phyloP scores from a whole-genome alignment of 1,140 invertebrate genomes.

The Ceratitis capitata region DNA sequence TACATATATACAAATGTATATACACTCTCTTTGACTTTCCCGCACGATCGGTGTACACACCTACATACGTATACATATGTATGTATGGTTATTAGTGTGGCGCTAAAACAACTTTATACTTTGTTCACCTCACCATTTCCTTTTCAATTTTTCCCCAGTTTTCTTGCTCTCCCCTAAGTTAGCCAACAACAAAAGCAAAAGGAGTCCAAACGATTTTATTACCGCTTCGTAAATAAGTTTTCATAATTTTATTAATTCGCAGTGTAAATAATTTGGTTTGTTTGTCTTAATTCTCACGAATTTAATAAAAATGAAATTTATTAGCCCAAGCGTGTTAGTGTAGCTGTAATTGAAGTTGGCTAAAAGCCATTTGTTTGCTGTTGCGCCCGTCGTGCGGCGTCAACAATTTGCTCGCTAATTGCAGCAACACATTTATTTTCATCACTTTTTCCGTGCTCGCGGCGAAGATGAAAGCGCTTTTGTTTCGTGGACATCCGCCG shows the following conservation, averaged over 20 bases:
- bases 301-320: slow-evolving; percentile 20
- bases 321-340: neutral
- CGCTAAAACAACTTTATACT: slow-evolving; percentile 7
- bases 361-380: slow-evolving; percentile 8
- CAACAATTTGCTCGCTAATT: slow-evolving; percentile 7
- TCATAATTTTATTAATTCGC: too few species aligned
- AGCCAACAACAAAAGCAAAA: neutral
- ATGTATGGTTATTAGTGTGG: slow-evolving; percentile 11
- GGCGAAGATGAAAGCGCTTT: neutral
- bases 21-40: neutral
- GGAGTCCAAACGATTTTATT: neutral
- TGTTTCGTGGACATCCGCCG: slow-evolving; percentile 17
- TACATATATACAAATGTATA: neutral
- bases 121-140: neutral
- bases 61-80: neutral
- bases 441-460: neutral
- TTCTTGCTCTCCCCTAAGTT: neutral
- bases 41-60: neutral
- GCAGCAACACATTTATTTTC: slow-evolving; percentile 33
- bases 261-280: too few species aligned
- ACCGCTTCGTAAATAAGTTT: neutral
- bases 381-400: too few species aligned
- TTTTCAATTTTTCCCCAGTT: neutral
- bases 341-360: neutral
- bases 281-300: slow-evolving; percentile 30